Base-by-base conservation (phyloP, 1,140 invertebrate genomes). In the Galleria mellonella region DNA sequence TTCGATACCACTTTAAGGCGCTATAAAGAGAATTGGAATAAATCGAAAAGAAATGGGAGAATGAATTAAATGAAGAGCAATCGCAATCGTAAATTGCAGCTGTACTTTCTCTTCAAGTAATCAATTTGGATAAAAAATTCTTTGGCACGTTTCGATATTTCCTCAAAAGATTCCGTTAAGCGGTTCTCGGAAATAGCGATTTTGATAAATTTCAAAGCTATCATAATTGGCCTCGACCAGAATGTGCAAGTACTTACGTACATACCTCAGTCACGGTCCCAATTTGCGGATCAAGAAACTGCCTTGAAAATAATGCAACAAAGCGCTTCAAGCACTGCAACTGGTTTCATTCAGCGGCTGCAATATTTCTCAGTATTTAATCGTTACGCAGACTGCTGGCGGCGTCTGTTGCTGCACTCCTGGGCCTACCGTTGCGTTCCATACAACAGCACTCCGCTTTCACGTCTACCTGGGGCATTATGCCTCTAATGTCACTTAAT, bases 401-500 rank as follows among this genome's bases (percentile, higher is more conserved):
- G 31, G 32, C 13, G 44, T 43, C 43, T 28, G 39, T 41, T 37
- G 37, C 39, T 51, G 51, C 6, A 23, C 71, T 62, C 55, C 62
- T 65, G 62, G 51, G 57, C 53, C 67, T 65, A 71, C 52, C 64
- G 57, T 66, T 59, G 61, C 71, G 66, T 63, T 49, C 58, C 57
- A 17, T 15, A 68, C 65, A 65, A 69, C 70, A 62, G 71, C 68
- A 67, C 76, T 78, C 72, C 55, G 72, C 72, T 63, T 78, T 77
- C 72, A 77, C 74, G 70, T 72, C 63, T 74, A 70, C 67, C 66
- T 60, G 65, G 65, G 68, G 71, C 76, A 83, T 83, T 82, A 83
- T 82, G 64, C 70, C 75, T 74, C 73, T 83, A 83, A 82, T 83
- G 79, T 83, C 79, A 83, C 77, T 83, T 79, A 83, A 83, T 83